phyloP scores from a whole-genome alignment of 2,113 vertebrate species.

The Pachyramphus minor region DNA sequence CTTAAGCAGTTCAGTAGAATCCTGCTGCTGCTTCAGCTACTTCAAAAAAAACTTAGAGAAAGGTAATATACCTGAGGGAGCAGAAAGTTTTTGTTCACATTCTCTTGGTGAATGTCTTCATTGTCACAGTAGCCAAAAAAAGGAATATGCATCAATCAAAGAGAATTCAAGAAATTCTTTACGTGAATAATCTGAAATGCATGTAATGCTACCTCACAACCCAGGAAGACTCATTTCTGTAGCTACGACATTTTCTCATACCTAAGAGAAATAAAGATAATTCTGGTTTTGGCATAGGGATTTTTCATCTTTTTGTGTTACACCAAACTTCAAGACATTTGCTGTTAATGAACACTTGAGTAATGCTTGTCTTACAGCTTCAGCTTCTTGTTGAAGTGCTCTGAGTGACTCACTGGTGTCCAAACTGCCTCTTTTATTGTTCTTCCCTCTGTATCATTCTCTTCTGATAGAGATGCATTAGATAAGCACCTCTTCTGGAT shows the following conservation, averaged over 20 bases:
- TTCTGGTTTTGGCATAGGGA: not conserved
- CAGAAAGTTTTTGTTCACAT: not conserved
- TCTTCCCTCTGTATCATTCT: not conserved
- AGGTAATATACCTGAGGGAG: not conserved
- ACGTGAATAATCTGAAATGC: not conserved
- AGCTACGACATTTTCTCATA: not conserved
- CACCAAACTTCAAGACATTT: not conserved
- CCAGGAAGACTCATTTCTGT: not conserved
- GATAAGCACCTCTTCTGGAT: not conserved
- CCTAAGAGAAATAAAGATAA: not conserved
- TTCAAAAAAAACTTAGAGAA: constrained; percentile 4
- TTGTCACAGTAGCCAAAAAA: not conserved
- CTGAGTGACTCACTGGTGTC: not conserved
- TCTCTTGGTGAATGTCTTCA: not conserved
- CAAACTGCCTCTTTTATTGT: not conserved
- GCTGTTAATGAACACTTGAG: not conserved
- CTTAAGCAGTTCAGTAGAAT: not conserved
- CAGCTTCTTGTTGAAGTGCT: not conserved
- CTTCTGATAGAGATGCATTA: not conserved
- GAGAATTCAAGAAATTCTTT: not conserved
- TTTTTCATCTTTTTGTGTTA: not conserved
- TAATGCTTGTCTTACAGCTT: not conserved
- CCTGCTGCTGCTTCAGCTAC: not conserved
- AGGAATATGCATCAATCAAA: not conserved
- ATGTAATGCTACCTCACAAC: accelerated